Conservation (phyloP, 2,888 invertebrate species). For the Rhaphigaster nebulosa region DNA sequence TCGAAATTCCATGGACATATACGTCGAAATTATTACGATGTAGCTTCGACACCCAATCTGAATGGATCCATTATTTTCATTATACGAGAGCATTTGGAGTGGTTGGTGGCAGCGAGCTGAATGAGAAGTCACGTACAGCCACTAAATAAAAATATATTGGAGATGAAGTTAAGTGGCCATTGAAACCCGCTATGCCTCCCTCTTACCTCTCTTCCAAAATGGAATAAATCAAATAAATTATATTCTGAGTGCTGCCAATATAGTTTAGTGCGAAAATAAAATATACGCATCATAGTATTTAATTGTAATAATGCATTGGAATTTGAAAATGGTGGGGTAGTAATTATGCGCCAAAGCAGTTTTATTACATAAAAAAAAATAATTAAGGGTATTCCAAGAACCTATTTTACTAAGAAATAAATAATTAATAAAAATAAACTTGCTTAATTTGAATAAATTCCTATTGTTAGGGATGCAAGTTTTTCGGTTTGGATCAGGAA, state of each 20-base stretch:
- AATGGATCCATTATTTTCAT: conserved; percentile 7
- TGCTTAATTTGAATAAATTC: no score
- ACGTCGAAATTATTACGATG: not conserved
- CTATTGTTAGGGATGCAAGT: no score
- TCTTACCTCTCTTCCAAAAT: not conserved
- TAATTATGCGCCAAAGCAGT: no score
- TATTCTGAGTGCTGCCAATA: not conserved
- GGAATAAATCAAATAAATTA: conserved; percentile 36
- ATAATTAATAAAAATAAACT: no score
- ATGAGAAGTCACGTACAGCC: not conserved
- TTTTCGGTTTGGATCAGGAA: no score
- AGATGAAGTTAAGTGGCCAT: conserved; percentile 37
- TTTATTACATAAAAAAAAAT: no score
- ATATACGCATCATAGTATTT: not conserved
- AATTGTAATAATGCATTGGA: no score
- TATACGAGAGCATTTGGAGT: not conserved
- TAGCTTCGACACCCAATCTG: not conserved
- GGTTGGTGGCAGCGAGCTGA: not conserved
- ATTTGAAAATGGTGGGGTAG: no score
- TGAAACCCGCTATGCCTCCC: conserved; percentile 4
- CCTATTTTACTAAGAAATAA: no score
- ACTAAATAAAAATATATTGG: conserved; percentile 42
- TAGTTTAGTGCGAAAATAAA: not conserved
- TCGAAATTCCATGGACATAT: not conserved
- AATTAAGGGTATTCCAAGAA: no score